Base-by-base conservation (phyloP, 2,113 vertebrate genomes). In the Xyrauchen texanus region DNA sequence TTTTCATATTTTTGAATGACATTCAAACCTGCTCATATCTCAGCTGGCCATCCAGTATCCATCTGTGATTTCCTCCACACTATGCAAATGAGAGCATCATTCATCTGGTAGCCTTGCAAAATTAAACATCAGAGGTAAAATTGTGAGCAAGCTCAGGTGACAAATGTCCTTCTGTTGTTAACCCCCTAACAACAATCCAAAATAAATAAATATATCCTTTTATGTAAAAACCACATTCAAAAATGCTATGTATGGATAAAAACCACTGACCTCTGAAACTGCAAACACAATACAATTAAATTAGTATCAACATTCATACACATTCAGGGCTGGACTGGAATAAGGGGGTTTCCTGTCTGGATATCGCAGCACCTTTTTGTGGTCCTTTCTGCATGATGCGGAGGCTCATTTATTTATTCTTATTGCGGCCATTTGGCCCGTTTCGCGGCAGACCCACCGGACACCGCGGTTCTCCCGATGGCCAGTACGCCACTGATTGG, bases 1-100 rank as follows among this genome's bases (percentile, higher is more conserved):
- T 83, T 83, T 82, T 62, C 83, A 61, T 65, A 79, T 16, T 91
- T 61, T 93, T 92, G 87, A 92, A 88, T 91, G 63, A 51, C 3
- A 74, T 83, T 77, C 77, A 90, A 89, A 89, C 71, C 84, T 89
- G 81, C 88, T 65, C 11, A 85, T 91, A 90, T 86, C 79, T 49
- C 82, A 76, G 21, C 6, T 82, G 76, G 34, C 64, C 49, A 80
- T 78, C 58, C 46, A 81, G 60, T 82, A 64, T 73, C 60, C 10
- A 67, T 64, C 72, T 86, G 82, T 34, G 86, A 88, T 81, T 86
- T 73, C 83, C 72, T 47, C 21, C 71, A 82, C 10, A 10, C 77
- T 55, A 91, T 91, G 88, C 88, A 92, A 93, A 93, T 77, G 7
- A 12, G 34, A 62, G 66, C 21, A 53, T 6, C 76, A 63, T 55